phyloP scores from a whole-genome alignment of 2,797 vertebrate genomes.

The Anas flavirostris region DNA sequence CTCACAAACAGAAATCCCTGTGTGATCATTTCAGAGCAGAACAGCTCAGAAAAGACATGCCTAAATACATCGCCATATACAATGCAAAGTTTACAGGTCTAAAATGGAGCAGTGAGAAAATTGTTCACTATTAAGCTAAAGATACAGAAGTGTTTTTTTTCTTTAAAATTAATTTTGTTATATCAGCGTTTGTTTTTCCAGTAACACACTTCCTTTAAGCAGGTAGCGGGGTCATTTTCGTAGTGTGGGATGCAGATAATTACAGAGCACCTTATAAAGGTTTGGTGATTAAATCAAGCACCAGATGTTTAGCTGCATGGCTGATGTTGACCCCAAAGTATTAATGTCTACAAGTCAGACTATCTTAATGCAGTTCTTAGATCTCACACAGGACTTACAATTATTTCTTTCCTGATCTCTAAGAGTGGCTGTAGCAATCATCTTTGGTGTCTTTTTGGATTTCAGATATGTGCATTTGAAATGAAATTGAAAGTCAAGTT shows the following conservation, averaged over 20 bases:
- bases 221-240: not conserved
- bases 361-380: not conserved
- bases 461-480: not conserved
- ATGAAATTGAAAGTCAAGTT: not conserved
- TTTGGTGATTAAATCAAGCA: slow-evolving; percentile 30
- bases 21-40: not conserved
- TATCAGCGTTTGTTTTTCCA: slow-evolving; percentile 32
- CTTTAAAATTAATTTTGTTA: slow-evolving; percentile 1
- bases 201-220: slow-evolving; percentile 21
- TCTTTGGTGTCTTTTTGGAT: not conserved
- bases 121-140: slow-evolving; percentile 9
- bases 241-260: slow-evolving; percentile 16
- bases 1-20: not conserved
- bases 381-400: not conserved
- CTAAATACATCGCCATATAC: not conserved
- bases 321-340: slow-evolving; percentile 22
- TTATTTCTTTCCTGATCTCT: not conserved
- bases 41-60: not conserved
- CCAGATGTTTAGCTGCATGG: slow-evolving; percentile 24
- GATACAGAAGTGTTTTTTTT: slow-evolving; percentile 4
- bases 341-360: not conserved
- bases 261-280: slow-evolving; percentile 9
- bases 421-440: not conserved
- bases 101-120: not conserved
- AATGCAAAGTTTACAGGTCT: not conserved